Evolutionary conservation across 2,888 invertebrate species (phyloP), one percentile per base, ranked within the genome.

Genomic region (Drosophila atripex): DNA sequence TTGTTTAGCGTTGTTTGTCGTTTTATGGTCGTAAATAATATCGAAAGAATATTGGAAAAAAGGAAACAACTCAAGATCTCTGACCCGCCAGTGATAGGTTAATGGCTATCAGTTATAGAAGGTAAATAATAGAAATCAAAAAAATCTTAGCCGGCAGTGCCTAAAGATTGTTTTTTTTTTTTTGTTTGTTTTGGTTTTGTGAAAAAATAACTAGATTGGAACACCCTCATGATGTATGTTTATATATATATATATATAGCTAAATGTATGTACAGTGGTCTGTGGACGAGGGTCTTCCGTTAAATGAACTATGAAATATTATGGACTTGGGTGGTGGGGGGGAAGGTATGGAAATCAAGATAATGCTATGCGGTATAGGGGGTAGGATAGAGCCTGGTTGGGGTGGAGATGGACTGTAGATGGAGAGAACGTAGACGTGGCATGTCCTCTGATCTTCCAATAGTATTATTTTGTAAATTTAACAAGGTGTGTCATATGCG

Each of bases 401-500:
- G 28, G 25, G 18, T 28, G 39, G 60, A 8, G 50, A n/a, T n/a
- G n/a, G 50, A 41, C 23, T 21, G 32, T 61, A 61, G 32, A 50
- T 61, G 54, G 32, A 50, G 35, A 47, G 35, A 66, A 77, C 57
- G 41, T 66, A 58, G 47, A 56, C 64, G 69, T 74, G 58, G 68
- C 61, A 61, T 39, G 41, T 58, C 55, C 21, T 55, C 46, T 28
- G 25, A 56, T 39, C 45, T 64, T 47, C n/a, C 28, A 55, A 47
- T 58, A 57, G 59, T 58, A 59, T 61, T 56, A 73, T 73, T 73
- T 66, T 76, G 73, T 79, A 73, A 75, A 60, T 80, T 63, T 76
- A 80, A 80, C 80, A 80, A 80, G 76, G 76, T 80, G 39, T 41
- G 80, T 80, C 76, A 76, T 80, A 76, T 72, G 74, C 85, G 79